Base-by-base conservation (phyloP, 1,140 invertebrate genomes). In the Pseudomyrmex pallidus region DNA sequence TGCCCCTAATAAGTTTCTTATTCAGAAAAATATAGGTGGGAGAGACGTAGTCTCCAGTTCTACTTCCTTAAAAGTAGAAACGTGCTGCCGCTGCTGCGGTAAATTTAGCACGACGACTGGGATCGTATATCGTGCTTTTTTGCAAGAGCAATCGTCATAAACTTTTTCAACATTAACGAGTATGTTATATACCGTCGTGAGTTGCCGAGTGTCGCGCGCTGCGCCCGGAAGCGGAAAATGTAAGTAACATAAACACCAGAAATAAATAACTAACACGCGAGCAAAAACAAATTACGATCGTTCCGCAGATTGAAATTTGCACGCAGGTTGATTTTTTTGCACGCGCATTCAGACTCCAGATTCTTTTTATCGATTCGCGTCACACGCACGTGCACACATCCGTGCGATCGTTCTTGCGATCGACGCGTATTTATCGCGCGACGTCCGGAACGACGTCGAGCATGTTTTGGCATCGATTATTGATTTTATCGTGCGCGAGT, bases 401-500 rank as follows among this genome's bases (percentile, higher is more conserved):
- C 35, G 35, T 35, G 8, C 68, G 68, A 12, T n/a, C 44, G 35
- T 73, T 62, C 59, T 35, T 7, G 44, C 77, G 77, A 85, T 87
- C 89, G 83, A 85, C 76, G 84, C 87, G 59, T 63, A 74, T 88
- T 88, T 85, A 88, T 88, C 67, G 59, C 64, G 17, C 80, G 86
- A 88, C 74, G 67, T 85, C 63, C 78, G 77, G 84, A 86, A 80
- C 80, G 67, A 84, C 61, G 74, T 64, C 13, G 63, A 73, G 80
- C 72, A 88, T 70, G 83, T 80, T 35, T 80, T 64, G 73, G 73
- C 74, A 72, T 88, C 87, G 87, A 86, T 86, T 86, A 89, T 89
- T 82, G 87, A 87, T 87, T 89, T 87, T 89, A 89, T 88, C 84
- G 83, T 86, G 74, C 70, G 61, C 64, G 57, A 76, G 74, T 89